Evolutionary conservation across 2,888 invertebrate species (phyloP).

Genomic region (Galerucella calmariensis): DNA sequence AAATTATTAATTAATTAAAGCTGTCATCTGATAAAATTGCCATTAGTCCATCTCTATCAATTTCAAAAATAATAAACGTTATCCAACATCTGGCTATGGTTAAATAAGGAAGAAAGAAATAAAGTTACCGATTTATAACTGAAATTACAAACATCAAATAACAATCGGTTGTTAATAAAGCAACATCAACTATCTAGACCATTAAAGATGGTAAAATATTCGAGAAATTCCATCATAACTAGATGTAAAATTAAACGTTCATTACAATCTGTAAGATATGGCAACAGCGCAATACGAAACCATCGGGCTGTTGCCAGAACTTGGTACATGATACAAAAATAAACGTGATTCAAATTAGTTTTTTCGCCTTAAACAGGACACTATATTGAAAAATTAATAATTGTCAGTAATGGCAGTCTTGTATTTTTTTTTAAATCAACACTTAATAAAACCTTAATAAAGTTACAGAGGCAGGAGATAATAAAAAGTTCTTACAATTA

Average conservation of each 20-base stretch:
- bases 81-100: slow-evolving; percentile 19
- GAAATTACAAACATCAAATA: background rate
- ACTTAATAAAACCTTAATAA: slow-evolving; percentile 39
- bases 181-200: background rate
- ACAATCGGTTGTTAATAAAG: background rate
- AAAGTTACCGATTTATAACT: background rate
- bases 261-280: background rate
- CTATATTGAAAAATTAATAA: background rate
- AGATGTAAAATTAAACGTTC: background rate
- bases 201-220: background rate
- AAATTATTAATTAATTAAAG: slow-evolving; percentile 5
- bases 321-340: background rate
- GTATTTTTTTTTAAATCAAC: slow-evolving; percentile 36
- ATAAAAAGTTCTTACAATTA: slow-evolving; percentile 47
- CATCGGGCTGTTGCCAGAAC: background rate
- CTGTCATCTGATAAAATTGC: slow-evolving; percentile 32
- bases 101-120: background rate
- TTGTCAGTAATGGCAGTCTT: slow-evolving; percentile 49
- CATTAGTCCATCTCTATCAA: slow-evolving; percentile 45
- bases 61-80: slow-evolving; percentile 19
- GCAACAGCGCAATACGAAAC: background rate
- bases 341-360: background rate
- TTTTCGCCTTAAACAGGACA: background rate
- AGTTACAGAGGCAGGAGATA: slow-evolving; percentile 46
- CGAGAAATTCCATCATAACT: background rate